Evolutionary conservation across 2,113 vertebrate species (phyloP).

Genomic region (Psettodes erumei): DNA sequence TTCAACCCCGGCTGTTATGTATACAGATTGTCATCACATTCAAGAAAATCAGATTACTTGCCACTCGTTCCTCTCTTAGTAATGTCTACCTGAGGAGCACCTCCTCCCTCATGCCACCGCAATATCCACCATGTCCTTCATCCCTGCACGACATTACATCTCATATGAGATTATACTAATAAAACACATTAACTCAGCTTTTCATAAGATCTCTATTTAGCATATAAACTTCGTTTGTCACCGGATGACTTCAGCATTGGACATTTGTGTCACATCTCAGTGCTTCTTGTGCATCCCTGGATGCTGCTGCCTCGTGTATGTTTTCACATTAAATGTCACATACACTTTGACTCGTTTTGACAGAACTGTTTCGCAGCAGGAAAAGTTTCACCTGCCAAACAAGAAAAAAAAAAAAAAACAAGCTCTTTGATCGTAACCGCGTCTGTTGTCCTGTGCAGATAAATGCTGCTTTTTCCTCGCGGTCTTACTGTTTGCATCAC

Average conservation of each 20-base stretch:
- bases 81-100: constrained; percentile 49
- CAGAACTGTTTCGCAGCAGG: constrained; percentile 14
- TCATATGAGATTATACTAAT: constrained; percentile 30
- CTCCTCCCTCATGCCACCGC: constrained; percentile 11
- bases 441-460: constrained; percentile 9
- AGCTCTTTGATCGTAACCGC: constrained; percentile 25
- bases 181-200: constrained; percentile 51
- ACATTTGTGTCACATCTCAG: constrained; percentile 32
- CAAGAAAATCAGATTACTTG: constrained; percentile 24
- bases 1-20: not conserved
- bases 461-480: constrained; percentile 11
- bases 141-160: not conserved
- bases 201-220: constrained; percentile 61
- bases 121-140: constrained; percentile 48
- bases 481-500: constrained; percentile 28
- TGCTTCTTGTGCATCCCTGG: constrained; percentile 10
- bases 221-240: constrained; percentile 64
- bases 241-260: constrained; percentile 4
- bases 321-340: not conserved
- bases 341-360: constrained; percentile 12
- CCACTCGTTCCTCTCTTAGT: constrained; percentile 21
- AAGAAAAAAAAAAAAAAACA: constrained; percentile 2
- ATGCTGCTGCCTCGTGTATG: not conserved
- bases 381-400: constrained; percentile 17
- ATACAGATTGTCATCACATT: constrained; percentile 15